Base-by-base conservation (phyloP, 2,113 vertebrate species). In the Lasiurus borealis region DNA sequence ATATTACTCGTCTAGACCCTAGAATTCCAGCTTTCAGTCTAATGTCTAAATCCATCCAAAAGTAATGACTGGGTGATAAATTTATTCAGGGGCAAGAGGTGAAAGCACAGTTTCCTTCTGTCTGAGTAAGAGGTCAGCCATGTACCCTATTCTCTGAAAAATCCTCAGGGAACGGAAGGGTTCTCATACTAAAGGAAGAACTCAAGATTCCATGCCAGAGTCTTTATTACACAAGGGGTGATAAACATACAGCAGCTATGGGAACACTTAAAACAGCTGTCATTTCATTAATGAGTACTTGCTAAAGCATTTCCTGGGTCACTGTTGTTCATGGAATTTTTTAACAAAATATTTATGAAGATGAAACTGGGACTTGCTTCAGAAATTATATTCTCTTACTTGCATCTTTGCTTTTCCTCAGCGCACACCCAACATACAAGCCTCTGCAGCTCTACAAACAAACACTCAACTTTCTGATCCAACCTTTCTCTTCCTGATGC, bases 281-380 rank as follows among this genome's bases (percentile, higher is more conserved):
- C 95, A 85, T 90, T 95, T 90, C 34, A n/a, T 90, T 97, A 96
- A 95, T 96, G 94, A 96, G 88, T 91, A 75, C 93, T 87, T 88
- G 82, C 94, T 90, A 52, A 97, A 93, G 95, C 72, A 97, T 97
- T 97, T 97, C 97, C 97, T 95, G 94, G 81, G 94, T 59, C 85
- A 92, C 90, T 96, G 88, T n/a, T 88, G 88, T 95, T 96, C 96
- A 93, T 90, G 77, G n/a, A 96, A 96, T 40, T 85, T 97, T 88
- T 82, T 88, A 97, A 75, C 75, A 77, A 93, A 93, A 92, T 71
- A 80, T 93, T 96, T 97, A 88, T 89, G 34, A 85, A 88, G 90
- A 92, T 54, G 75, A 76, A 90, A 81, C 73, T 14, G 21, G 57
- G 59, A 34, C 31, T 97, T 36, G 9, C 36, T 95, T 94, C 34